A percentile compares a stretch with the other conserved stretches of the same genome.
Evolutionary conservation across 2,113 vertebrate species (phyloP).

Genomic region (Rhegmatorhina hoffmannsi): DNA sequence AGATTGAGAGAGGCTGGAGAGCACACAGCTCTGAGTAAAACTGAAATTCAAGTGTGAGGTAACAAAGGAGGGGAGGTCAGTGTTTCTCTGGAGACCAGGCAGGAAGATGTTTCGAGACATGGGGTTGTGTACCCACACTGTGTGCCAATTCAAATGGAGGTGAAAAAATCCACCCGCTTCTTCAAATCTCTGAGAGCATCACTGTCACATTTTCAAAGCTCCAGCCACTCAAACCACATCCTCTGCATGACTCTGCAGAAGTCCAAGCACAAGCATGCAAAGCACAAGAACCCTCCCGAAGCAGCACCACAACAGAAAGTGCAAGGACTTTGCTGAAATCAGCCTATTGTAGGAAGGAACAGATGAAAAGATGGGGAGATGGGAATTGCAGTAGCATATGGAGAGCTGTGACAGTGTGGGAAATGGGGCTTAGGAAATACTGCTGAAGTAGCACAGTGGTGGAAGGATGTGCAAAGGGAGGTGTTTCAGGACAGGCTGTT

Average conservation of each 20-base stretch:
- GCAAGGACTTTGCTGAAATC: background rate
- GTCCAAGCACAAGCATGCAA: background rate
- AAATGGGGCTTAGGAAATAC: background rate
- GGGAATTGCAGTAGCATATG: background rate
- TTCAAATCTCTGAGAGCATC: background rate
- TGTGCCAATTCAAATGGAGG: background rate
- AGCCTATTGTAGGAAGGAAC: background rate
- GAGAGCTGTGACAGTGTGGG: background rate
- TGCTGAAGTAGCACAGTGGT: fast-evolving
- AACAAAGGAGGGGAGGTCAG: background rate
- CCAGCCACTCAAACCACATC: background rate
- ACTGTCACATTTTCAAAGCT: background rate
- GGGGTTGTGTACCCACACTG: background rate
- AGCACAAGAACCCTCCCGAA: fast-evolving
- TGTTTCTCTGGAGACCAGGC: background rate
- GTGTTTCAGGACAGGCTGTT: background rate
- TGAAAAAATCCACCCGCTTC: background rate
- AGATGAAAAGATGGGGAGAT: background rate
- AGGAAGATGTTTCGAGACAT: background rate
- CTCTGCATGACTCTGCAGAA: fast-evolving
- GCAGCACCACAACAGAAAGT: background rate
- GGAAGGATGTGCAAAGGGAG: background rate
- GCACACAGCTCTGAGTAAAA: background rate
- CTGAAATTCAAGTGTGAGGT: background rate
- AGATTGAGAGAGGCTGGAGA: background rate